Evolutionary conservation across 2,113 vertebrate genomes (phyloP).

Genomic region (Myanophis thanlyinensis): DNA sequence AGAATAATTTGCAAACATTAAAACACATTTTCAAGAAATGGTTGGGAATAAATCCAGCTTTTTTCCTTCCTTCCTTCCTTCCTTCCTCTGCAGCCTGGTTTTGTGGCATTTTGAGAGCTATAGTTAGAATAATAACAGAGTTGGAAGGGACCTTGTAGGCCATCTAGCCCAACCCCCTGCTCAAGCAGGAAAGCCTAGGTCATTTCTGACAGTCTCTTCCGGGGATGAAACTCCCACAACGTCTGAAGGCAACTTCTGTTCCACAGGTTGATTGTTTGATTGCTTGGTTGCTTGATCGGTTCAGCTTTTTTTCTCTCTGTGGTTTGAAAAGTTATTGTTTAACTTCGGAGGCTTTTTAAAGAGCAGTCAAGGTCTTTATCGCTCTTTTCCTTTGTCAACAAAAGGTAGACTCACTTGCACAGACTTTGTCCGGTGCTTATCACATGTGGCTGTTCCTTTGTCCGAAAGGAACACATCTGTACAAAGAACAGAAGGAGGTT

Average conservation of each 20-base stretch:
- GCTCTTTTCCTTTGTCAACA: neutral
- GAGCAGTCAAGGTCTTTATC: neutral
- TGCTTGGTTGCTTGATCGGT: too few relatives aligned
- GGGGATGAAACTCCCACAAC: too few relatives aligned
- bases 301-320: neutral
- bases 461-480: neutral
- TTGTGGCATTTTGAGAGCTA: neutral
- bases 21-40: neutral
- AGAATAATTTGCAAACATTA: neutral
- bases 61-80: neutral
- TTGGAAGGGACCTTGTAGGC: too few relatives aligned
- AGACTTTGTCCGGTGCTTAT: neutral
- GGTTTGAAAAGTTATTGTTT: neutral
- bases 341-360: neutral
- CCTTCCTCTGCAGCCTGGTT: neutral
- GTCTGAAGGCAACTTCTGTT: too few relatives aligned
- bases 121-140: too few relatives aligned
- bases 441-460: neutral
- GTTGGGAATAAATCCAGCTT: neutral
- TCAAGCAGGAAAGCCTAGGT: too few relatives aligned
- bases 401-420: neutral
- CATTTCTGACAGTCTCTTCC: too few relatives aligned
- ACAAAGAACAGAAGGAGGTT: neutral
- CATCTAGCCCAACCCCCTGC: too few relatives aligned
- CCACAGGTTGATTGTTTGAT: too few relatives aligned